phyloP scores from a whole-genome alignment of 2,888 invertebrate species.

The Macrosoma leucophasiata region DNA sequence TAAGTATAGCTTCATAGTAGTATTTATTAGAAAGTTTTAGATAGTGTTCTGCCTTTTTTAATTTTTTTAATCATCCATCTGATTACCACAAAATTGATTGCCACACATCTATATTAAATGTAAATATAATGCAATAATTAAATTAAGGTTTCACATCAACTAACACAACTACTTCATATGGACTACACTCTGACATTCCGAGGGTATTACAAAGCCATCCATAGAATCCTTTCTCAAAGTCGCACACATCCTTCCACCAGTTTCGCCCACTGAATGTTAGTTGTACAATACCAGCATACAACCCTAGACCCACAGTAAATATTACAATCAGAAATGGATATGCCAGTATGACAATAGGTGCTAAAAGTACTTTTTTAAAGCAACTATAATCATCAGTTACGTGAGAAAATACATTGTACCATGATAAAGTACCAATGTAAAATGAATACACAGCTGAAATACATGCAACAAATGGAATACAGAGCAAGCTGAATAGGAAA shows the following conservation, averaged over 20 bases:
- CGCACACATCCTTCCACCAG: slow-evolving; percentile 83
- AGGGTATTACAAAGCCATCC: slow-evolving; percentile 83
- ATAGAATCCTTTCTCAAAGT: slow-evolving; percentile 86
- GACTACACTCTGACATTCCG: slow-evolving; percentile 82
- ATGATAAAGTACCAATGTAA: slow-evolving; percentile 84
- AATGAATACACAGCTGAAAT: slow-evolving; percentile 81
- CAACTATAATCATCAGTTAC: slow-evolving; percentile 80
- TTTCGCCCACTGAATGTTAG: slow-evolving; percentile 80
- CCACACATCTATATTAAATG: no score
- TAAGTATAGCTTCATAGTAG: no score
- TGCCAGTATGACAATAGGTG: slow-evolving; percentile 80
- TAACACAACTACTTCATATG: slow-evolving; percentile 82
- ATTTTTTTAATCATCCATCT: no score
- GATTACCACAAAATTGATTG: no score
- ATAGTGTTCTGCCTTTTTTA: no score
- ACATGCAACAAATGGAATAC: slow-evolving; percentile 79
- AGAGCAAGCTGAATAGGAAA: slow-evolving; percentile 77
- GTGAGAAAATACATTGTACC: slow-evolving; percentile 84
- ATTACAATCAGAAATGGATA: slow-evolving; percentile 82
- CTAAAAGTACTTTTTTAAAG: slow-evolving; percentile 77
- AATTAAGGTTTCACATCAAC: slow-evolving; percentile 71
- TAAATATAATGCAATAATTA: slow-evolving; percentile 10
- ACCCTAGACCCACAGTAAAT: slow-evolving; percentile 78
- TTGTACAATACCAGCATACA: slow-evolving; percentile 81
- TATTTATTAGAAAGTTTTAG: no score